A percentile compares a stretch with the other conserved stretches of the same genome.
Evolutionary conservation across 2,888 invertebrate genomes (phyloP).

Genomic region (Melanotus villosus): DNA sequence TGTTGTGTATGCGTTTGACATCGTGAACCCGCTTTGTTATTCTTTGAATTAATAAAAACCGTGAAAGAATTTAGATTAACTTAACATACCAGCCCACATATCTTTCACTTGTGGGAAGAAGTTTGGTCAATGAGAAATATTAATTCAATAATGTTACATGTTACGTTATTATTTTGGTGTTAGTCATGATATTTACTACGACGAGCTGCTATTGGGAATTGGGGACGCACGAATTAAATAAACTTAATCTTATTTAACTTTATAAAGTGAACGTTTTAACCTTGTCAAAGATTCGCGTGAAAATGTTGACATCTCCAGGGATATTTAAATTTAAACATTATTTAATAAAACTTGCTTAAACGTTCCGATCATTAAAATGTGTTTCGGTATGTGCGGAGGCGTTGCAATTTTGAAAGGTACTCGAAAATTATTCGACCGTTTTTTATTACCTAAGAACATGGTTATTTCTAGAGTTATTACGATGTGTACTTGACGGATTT

Average conservation of each 20-base stretch:
- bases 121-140: conserved; percentile 19
- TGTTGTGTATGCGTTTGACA: conserved; percentile 28
- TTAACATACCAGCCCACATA: conserved; percentile 35
- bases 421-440: neutral
- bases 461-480: too few species aligned
- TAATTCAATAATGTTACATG: conserved; percentile 15
- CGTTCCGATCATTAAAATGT: neutral
- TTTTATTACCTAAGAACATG: neutral
- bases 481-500: too few species aligned
- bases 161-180: conserved; percentile 1
- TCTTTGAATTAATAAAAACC: conserved; percentile 32
- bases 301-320: conserved; percentile 5
- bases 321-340: neutral
- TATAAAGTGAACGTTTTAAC: conserved; percentile 7
- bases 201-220: too few species aligned
- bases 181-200: neutral
- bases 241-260: neutral
- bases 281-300: neutral
- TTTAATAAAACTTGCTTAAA: neutral
- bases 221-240: neutral
- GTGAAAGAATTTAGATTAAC: conserved; percentile 35
- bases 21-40: conserved; percentile 33
- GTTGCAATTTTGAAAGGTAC: neutral
- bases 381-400: neutral
- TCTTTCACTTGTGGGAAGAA: conserved; percentile 4